Evolutionary conservation across 2,113 vertebrate genomes (phyloP), one percentile per base, ranked within the genome.

Genomic region (Orthonyx spaldingii): DNA sequence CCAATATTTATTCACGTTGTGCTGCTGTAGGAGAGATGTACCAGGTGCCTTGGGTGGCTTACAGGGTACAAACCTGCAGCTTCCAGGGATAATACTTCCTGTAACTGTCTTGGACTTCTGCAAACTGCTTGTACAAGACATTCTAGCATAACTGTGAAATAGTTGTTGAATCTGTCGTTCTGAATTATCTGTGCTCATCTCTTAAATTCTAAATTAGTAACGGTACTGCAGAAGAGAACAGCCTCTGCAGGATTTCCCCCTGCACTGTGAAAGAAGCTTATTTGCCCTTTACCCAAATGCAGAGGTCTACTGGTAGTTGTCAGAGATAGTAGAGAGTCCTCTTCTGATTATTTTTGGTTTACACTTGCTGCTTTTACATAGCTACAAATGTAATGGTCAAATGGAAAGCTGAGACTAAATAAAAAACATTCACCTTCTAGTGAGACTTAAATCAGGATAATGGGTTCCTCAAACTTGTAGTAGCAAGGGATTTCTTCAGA

Each of bases 11-110:
- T 68, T 89, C 7, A 42, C 3, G 1, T 24, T 7, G 2, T 53
- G 35, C 63, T 93, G 63, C 37, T 52, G 61, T 30, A 56, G 70
- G n/a, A 68, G 39, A 39, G 44, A 27, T 49, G n/a, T 79, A 66
- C 80, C 66, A 22, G 39, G 42, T 88, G 47, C 52, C 27, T 66
- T n/a, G 39, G 16, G 30, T 19, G 30, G 20, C 30, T 83, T 37
- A 16, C 11, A 7, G 0, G 6, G 16, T 37, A 47, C 39, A 65
- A 4, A 35, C 1, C 1, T 37, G 33, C 16, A 50, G n/a, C 74
- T 52, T 75, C 46, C 10, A 10, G 42, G 79, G 30, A 24, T 55
- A 56, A 52, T 39, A 15, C 44, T 60, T 80, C 14, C 27, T 80
- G 18, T 72, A 19, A 68, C 27, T 47, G 18, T 33, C 26, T 49